Conservation (phyloP, 2,113 vertebrate species). For the Microcebus jonahi region DNA sequence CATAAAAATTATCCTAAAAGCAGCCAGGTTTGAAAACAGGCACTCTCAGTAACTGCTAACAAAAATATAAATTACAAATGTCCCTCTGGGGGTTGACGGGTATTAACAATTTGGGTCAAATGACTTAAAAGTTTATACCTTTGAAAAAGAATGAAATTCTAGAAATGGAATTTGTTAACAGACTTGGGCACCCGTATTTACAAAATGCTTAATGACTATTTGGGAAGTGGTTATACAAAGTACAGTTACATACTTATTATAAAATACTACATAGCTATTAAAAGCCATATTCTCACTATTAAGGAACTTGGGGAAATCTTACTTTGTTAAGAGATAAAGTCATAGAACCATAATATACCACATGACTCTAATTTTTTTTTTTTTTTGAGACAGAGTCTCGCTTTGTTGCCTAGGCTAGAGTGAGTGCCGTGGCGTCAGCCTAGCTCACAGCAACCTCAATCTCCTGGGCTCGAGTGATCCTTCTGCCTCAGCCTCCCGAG, state of each 20-base stretch:
- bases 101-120: conserved; percentile 29
- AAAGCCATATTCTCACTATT: conserved; percentile 10
- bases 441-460: too few relatives aligned
- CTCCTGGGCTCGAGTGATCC: too few relatives aligned
- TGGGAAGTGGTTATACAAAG: not conserved
- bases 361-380: not conserved
- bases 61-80: not conserved
- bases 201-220: conserved; percentile 18
- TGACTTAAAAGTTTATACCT: conserved; percentile 31
- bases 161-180: conserved; percentile 47
- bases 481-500: too few relatives aligned
- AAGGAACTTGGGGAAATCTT: conserved; percentile 19
- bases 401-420: too few relatives aligned
- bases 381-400: too few relatives aligned
- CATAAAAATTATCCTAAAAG: conserved; percentile 40
- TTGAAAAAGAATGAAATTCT: conserved; percentile 39
- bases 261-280: conserved; percentile 3
- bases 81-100: not conserved
- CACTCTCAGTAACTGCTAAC: conserved; percentile 3
- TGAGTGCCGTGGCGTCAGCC: too few relatives aligned
- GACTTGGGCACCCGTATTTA: not conserved
- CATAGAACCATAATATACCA: conserved; percentile 17
- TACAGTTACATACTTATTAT: not conserved
- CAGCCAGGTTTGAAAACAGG: not conserved
- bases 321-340: conserved; percentile 32